These are phyloP conservation scores for Drosophila burlai DNA, from an alignment of 1,140 invertebrate species.

Conservation along the genomic window DNA sequence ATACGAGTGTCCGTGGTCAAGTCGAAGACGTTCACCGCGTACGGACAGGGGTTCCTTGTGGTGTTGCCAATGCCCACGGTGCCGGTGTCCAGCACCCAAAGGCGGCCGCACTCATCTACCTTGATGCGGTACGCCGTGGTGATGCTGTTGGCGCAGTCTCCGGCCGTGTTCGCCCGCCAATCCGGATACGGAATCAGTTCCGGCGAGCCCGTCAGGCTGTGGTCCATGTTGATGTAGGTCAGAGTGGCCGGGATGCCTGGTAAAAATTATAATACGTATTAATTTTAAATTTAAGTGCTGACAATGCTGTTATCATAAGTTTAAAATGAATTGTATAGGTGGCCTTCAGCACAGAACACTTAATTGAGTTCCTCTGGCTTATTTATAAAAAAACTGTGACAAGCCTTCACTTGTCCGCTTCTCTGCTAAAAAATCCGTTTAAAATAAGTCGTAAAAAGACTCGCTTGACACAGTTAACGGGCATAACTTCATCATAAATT, in stretches of 20 bases:
- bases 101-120: conserved; percentile 90
- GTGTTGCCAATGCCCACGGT: conserved; percentile 92
- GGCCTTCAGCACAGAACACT: too few relatives aligned
- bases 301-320: neutral
- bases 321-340: too few relatives aligned
- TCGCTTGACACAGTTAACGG: neutral
- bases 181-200: conserved; percentile 91
- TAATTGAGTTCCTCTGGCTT: neutral
- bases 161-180: conserved; percentile 90
- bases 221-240: conserved; percentile 91
- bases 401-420: neutral
- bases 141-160: conserved; percentile 90
- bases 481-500: neutral
- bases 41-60: conserved; percentile 90
- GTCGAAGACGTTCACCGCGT: conserved; percentile 91
- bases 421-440: neutral
- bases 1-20: conserved; percentile 90
- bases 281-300: neutral
- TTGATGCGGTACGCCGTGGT: conserved; percentile 91
- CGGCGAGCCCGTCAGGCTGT: conserved; percentile 88
- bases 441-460: neutral
- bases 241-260: conserved; percentile 92
- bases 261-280: neutral
- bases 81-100: conserved; percentile 93
- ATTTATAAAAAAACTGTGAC: neutral